phyloP scores from a whole-genome alignment of 2,113 vertebrate genomes.

The Trachemys scripta region DNA sequence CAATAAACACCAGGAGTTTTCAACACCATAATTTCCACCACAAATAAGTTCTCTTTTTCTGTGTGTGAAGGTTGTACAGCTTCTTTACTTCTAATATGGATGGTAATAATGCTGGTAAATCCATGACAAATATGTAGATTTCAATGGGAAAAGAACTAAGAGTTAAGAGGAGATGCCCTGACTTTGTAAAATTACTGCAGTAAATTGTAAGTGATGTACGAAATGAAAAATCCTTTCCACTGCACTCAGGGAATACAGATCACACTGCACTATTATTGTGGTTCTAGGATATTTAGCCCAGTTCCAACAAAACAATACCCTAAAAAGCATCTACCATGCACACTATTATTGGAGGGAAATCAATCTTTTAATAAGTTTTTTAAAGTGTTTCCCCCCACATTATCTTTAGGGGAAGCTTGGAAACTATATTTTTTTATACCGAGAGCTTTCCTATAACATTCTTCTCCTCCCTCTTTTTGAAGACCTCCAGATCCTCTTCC shows the following conservation, averaged over 20 bases:
- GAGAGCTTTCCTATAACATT: accelerated
- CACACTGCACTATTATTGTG: neutral
- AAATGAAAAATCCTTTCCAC: neutral
- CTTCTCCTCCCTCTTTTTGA: neutral
- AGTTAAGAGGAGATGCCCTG: neutral
- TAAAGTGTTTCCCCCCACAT: neutral
- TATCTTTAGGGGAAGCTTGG: neutral
- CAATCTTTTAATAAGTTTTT: neutral
- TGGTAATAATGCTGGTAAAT: neutral
- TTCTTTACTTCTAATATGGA: neutral
- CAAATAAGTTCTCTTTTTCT: constrained; percentile 8
- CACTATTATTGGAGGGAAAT: constrained; percentile 4
- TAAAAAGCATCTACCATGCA: neutral
- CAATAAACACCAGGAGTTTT: neutral
- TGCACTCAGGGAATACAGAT: neutral
- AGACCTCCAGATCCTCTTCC: neutral
- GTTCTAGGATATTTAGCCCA: neutral
- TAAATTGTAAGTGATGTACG: neutral
- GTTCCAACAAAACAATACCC: neutral
- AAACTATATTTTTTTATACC: neutral
- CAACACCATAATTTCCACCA: neutral
- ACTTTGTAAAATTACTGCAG: neutral
- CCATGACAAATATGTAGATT: neutral
- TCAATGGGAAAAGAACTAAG: neutral
- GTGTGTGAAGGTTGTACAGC: neutral